Evolutionary conservation across 1,140 invertebrate species (phyloP).

Genomic region (Trichogramma pretiosum): DNA sequence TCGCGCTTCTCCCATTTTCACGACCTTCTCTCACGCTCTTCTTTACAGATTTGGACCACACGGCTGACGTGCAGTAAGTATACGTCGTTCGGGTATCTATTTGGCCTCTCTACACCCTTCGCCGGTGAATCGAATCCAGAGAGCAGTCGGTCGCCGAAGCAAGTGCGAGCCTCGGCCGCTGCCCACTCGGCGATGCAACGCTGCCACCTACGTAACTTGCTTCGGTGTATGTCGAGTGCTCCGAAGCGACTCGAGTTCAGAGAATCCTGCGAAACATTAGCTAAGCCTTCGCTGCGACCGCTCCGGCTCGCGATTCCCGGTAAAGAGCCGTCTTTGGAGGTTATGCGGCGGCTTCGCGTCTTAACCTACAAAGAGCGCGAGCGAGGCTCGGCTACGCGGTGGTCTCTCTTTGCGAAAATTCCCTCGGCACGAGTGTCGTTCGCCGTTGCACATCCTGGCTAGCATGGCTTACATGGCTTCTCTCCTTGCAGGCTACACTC

Average conservation of each 20-base stretch:
- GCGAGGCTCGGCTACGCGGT: neutral
- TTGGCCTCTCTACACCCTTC: too few species aligned
- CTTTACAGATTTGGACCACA: conserved; percentile 88
- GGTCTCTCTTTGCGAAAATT: neutral
- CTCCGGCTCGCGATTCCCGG: neutral
- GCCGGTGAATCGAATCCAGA: too few species aligned
- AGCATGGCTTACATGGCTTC: too few species aligned
- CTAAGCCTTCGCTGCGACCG: neutral
- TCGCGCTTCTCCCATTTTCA: neutral
- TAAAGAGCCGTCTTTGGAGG: too few species aligned
- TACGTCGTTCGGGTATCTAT: neutral
- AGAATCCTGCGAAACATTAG: neutral
- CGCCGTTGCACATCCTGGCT: too few species aligned
- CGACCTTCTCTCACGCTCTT: neutral
- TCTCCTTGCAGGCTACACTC: conserved; percentile 80
- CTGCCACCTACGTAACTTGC: too few species aligned
- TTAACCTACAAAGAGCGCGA: conserved; percentile 29
- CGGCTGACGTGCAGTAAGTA: conserved; percentile 92
- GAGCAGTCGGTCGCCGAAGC: neutral
- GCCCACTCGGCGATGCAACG: neutral
- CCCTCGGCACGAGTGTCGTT: neutral
- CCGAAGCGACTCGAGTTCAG: too few species aligned
- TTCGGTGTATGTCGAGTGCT: too few species aligned
- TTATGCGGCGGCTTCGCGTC: conserved; percentile 22
- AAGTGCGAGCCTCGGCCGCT: neutral